Percentiles rank a stretch among this genome's conserved stretches.
phyloP scores from a whole-genome alignment of 2,113 vertebrate genomes.

The Pogonocichla stellata region DNA sequence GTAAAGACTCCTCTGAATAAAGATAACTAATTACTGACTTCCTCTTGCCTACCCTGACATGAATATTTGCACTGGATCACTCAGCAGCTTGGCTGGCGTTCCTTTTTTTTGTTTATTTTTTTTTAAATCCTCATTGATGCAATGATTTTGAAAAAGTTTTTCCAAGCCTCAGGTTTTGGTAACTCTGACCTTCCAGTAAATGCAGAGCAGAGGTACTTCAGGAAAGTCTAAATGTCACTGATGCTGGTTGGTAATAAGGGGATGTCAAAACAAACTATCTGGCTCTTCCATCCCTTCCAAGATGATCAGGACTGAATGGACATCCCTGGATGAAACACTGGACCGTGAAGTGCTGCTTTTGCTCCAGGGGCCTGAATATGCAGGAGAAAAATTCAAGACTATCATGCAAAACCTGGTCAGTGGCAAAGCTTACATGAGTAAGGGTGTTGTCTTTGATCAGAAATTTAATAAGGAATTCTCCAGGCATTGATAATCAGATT shows the following conservation, averaged over 20 bases:
- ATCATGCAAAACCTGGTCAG: constrained; percentile 77
- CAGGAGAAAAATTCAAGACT: constrained; percentile 72
- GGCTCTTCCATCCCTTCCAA: constrained; percentile 3
- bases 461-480: neutral
- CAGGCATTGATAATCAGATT: neutral
- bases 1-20: neutral
- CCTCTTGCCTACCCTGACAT: neutral
- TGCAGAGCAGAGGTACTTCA: neutral
- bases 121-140: neutral
- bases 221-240: constrained; percentile 31
- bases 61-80: neutral
- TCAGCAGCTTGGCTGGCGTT: neutral
- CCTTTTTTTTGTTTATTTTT: neutral
- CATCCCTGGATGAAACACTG: constrained; percentile 72
- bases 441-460: neutral
- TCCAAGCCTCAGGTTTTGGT: neutral
- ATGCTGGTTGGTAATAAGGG: neutral
- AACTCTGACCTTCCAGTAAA: constrained; percentile 25
- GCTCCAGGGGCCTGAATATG: constrained; percentile 76
- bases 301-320: constrained; percentile 25
- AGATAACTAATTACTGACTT: neutral
- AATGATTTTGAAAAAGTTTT: neutral
- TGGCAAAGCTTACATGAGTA: neutral
- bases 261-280: neutral
- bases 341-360: constrained; percentile 82